Base-by-base conservation (phyloP, 2,888 invertebrate species). In the Acrobasis suavella region DNA sequence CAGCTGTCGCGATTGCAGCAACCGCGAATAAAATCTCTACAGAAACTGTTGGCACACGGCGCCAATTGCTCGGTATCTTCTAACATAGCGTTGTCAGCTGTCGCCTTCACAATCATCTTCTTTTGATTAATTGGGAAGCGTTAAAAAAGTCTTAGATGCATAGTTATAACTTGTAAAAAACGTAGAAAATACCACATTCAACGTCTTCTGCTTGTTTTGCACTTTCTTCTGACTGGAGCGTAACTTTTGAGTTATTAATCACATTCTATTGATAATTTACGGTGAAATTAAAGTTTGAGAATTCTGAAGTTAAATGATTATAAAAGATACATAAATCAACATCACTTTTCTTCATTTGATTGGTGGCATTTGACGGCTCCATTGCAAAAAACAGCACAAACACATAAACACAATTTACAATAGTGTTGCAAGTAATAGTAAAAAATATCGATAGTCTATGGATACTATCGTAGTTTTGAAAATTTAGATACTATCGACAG, bases 1-100 rank as follows among this genome's bases (percentile, higher is more conserved):
- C 92, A 93, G 72, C 93, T 94, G 65, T 95, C 95, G 65, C 93
- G 82, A 46, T 80, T 74, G 70, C 93, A 94, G 62, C 77, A 83
- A 66, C 93, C 93, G 63, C 93, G 86, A 67, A 93, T 86, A 68
- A 79, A 93, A 80, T 94, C 93, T 70, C 89, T 85, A 71, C 93
- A 94, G 67, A 88, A 89, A 62, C 73, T 82, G 62, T 71, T 80
- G 5, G 78, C 76, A 14, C 72, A 66, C 46, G 75, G 73, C 50
- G 68, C 68, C 39, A 74, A 61, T 63, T 76, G 83, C 17, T 88
- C 88, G 42, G 67, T 71, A 63, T 85, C 85, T 12, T 89, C 89
- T 1, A 72, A 68, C 83, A 82, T 79, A 56, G 72, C 72, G 69
- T 71, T 67, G 56, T 81, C 83, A 62, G 69, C 55, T 58, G 67